Conservation (phyloP, 2,113 vertebrate genomes). For the Pungitius pungitius region DNA sequence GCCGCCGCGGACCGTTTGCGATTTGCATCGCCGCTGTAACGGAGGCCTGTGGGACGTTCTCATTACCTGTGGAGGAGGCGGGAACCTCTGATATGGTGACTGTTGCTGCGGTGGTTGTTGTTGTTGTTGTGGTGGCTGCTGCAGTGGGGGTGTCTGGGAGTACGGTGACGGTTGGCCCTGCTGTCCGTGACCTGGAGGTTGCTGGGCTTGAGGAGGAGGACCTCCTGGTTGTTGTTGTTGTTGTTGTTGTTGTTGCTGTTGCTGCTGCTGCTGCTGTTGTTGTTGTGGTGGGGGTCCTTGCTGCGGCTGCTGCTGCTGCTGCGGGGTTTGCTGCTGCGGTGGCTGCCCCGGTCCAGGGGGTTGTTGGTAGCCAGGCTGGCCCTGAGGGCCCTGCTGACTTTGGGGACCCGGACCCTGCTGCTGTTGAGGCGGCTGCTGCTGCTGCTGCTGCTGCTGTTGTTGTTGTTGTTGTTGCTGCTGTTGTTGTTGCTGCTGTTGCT, state of each 20-base stretch:
- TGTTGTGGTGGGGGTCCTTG: constrained; percentile 50
- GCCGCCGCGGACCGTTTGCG: background rate
- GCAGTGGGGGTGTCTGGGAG: constrained; percentile 84
- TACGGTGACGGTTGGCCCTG: constrained; percentile 83
- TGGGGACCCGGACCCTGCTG: constrained; percentile 84
- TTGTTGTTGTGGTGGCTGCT: constrained; percentile 72
- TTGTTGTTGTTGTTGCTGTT: constrained; percentile 11
- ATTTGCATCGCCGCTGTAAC: background rate
- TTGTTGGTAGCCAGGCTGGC: constrained; percentile 74
- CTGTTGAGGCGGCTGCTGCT: constrained; percentile 79
- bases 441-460: constrained; percentile 88
- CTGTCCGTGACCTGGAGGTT: constrained; percentile 69
- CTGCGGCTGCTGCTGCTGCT: constrained; percentile 54
- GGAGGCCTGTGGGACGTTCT: too few species aligned
- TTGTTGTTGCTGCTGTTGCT: constrained; percentile 84
- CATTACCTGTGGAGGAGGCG: constrained; percentile 93
- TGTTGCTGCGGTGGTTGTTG: constrained; percentile 65
- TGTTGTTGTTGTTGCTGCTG: constrained; percentile 84
- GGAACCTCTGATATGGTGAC: constrained; percentile 94
- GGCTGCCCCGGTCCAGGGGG: constrained; percentile 63
- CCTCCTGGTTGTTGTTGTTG: constrained; percentile 66
- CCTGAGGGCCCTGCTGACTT: constrained; percentile 77
- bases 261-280: constrained; percentile 20
- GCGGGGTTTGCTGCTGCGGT: constrained; percentile 62
- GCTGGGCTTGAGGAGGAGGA: constrained; percentile 75